A percentile compares a stretch with the other conserved stretches of the same genome.
Conservation (phyloP, 2,888 invertebrate species). For the Anoplius nigerrimus region DNA sequence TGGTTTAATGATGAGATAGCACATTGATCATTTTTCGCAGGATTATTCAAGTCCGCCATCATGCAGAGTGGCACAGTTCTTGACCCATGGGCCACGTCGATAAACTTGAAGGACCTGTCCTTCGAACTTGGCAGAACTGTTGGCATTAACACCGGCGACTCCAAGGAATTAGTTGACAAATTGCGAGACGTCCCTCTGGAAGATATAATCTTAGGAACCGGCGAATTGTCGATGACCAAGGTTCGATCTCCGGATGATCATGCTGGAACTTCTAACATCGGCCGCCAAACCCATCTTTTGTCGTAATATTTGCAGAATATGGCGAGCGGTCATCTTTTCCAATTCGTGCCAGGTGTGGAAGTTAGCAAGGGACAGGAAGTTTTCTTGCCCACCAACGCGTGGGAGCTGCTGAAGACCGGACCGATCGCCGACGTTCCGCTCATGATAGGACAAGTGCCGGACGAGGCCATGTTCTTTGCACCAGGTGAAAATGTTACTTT, state of each 20-base stretch:
- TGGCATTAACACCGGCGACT: conserved; percentile 63
- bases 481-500: conserved; percentile 43
- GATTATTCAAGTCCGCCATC: conserved; percentile 65
- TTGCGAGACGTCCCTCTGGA: conserved; percentile 55
- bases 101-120: conserved; percentile 59
- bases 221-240: conserved; percentile 45
- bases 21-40: conserved; percentile 38
- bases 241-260: too few relatives aligned
- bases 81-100: conserved; percentile 59
- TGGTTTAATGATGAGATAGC: background rate
- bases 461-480: conserved; percentile 58
- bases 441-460: conserved; percentile 58
- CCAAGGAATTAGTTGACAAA: conserved; percentile 62
- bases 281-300: background rate
- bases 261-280: background rate
- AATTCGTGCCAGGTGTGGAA: conserved; percentile 65
- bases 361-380: conserved; percentile 63
- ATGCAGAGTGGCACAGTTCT: conserved; percentile 65
- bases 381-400: conserved; percentile 65
- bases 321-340: conserved; percentile 53
- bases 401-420: conserved; percentile 65
- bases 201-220: conserved; percentile 58
- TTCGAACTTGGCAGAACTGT: conserved; percentile 66
- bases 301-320: conserved; percentile 47
- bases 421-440: conserved; percentile 65